A percentile compares a stretch with the other conserved stretches of the same genome.
Conservation (phyloP, 2,797 vertebrate genomes). For the Parambassis ranga region DNA sequence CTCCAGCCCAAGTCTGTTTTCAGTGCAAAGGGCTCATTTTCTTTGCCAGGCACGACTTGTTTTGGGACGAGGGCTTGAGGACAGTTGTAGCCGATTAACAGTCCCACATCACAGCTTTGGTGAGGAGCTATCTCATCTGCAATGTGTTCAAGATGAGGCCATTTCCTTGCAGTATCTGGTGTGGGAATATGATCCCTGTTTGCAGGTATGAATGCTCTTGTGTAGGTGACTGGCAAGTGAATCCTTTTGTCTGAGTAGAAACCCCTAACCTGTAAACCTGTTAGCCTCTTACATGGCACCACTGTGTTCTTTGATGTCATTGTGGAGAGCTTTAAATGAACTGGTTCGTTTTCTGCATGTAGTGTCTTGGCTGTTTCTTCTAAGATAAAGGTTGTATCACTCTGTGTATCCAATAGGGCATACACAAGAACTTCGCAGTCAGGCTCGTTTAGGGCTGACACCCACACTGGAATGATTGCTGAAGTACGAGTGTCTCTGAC, state of each 20-base stretch:
- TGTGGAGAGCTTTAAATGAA: neutral
- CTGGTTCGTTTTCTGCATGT: neutral
- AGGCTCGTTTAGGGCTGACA: too few relatives aligned
- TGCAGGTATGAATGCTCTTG: slow-evolving; percentile 8
- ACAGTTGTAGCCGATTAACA: too few relatives aligned
- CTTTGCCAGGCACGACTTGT: too few relatives aligned
- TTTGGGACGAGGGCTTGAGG: too few relatives aligned
- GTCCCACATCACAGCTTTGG: slow-evolving; percentile 25
- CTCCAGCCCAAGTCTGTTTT: slow-evolving; percentile 5
- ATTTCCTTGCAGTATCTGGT: neutral
- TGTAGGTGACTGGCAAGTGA: slow-evolving; percentile 8
- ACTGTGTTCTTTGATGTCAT: neutral
- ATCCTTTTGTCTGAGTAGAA: slow-evolving; percentile 28
- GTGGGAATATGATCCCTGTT: slow-evolving; percentile 14
- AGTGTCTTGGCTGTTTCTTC: neutral
- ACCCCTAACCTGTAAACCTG: slow-evolving; percentile 16
- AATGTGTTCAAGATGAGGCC: slow-evolving; percentile 17
- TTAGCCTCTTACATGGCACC: neutral
- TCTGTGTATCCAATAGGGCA: neutral
- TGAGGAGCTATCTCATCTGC: too few relatives aligned
- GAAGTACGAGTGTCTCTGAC: too few relatives aligned
- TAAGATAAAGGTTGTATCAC: neutral
- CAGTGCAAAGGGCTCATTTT: too few relatives aligned
- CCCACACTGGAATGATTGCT: too few relatives aligned
- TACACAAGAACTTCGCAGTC: slow-evolving; percentile 16